Base-by-base conservation (phyloP, 2,113 vertebrate genomes). In the Hippocampus zosterae region DNA sequence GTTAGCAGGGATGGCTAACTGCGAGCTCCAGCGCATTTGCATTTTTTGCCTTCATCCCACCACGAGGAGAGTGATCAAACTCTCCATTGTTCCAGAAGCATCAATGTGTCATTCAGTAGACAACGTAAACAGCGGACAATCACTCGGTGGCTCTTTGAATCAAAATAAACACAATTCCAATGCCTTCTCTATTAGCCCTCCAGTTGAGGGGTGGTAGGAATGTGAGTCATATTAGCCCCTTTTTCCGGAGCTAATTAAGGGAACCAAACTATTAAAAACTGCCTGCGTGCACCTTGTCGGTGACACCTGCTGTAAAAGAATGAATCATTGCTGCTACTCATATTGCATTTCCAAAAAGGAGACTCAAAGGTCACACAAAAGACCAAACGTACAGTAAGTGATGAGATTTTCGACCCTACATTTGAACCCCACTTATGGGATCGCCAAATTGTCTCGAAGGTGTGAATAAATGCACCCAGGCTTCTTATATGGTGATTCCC, bases 101-200 rank as follows among this genome's bases (percentile, higher is more conserved):
- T 91, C 90, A 91, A 88, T 85, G 87, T 75, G 70, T 85, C 83
- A 86, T 91, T 92, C 73, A 88, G 74, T 57, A 59, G 53, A 68
- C 29, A 59, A 82, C 60, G 69, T 68, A 56, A 50, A 62, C 33
- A 62, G 37, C n/a, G 67, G 71, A 78, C 71, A 71, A 81, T 79
- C 74, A 78, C 19, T 70, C 70, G 56, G 50, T 59, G 67, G 75
- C 70, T 75, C 42, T 79, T 60, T 59, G 71, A 8, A 61, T 37
- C 66, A 70, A 73, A 79, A 64, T 0, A 1, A 71, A 64, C 66
- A 78, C 73, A 65, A 46, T 69, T 65, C 41, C 62, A 50, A 50
- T 5, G 19, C 48, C 4, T 19, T 18, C 16, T 50, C 16, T 50
- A 50, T 50, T 8, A 6, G 16, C 48, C 48, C 48, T 18, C 4